Evolutionary conservation across 1,140 invertebrate species (phyloP), one percentile per base, ranked within the genome.

Genomic region (Monochamus saltuarius): DNA sequence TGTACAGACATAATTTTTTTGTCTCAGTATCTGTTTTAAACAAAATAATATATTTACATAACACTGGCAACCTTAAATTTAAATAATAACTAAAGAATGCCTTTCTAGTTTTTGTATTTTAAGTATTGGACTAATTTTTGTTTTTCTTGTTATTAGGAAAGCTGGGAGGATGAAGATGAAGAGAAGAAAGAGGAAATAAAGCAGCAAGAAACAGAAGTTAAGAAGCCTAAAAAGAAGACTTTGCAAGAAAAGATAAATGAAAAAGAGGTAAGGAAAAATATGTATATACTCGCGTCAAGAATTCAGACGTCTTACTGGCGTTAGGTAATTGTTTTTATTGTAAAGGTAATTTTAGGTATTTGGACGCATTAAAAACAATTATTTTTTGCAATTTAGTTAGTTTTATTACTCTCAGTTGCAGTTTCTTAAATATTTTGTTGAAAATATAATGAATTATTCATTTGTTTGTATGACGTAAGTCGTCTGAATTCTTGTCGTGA

Each of bases 141-240:
- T 7, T 0, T 7, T 45, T 13, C 19, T 52, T 55, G n/a, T 34
- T 52, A 29, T 39, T 49, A 92, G 89, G 89, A 92, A 68, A 90
- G 87, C 76, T 92, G 89, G 90, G 89, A 92, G 75, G 89, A 91
- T 77, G 87, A 88, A 13, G 83, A 88, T 59, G 89, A 90, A 66
- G 89, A 90, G 66, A 87, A 83, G 80, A 80, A 82, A 81, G 79
- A 55, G 79, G 75, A 80, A 42, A 75, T 79, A 66, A 73, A 76
- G 49, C 17, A 51, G 11, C 29, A 37, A 13, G 62, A 54, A n/a
- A 79, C 81, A 50, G 88, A 88, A 76, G 34, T 35, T n/a, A 61
- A 64, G 37, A 85, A 85, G 66, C 67, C 79, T 38, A 84, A 83
- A 62, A 90, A 87, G 75, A 90, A 88, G 78, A 79, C 80, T 22